Base-by-base conservation (phyloP, 2,797 vertebrate genomes). In the Gouania willdenowi region DNA sequence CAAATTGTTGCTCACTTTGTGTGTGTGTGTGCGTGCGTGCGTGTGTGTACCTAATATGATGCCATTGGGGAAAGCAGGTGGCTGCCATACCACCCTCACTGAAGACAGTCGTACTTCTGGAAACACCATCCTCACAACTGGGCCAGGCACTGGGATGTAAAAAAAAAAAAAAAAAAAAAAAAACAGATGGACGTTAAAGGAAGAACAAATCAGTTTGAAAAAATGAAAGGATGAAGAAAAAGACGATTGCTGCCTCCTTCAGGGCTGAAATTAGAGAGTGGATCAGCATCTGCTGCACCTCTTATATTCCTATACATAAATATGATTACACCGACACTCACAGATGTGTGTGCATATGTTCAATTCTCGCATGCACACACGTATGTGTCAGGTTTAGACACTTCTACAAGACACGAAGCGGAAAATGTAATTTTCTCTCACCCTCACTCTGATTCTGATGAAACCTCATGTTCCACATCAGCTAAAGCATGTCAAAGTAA, bases 61-160 rank as follows among this genome's bases (percentile, higher is more conserved):
- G 18, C 95, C 95, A 0, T 97, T 98, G 57, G 94, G 93, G 50
- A 93, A 89, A 37, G 90, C 82, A 0, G 95, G 95, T 0, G 95
- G 92, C 71, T 97, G 93, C 95, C 95, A 98, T 13, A 95, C 88
- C 28, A 95, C 92, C 35, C 90, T 84, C 4, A 97, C 88, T 0
- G 95, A 93, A 0, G 86, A 90, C 46, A 95, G 77, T 46, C 91
- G 90, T 66, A 97, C 95, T 65, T 98, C 95, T 0, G 95, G 95
- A 79, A 98, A 98, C 75, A 97, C 89, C 79, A 98, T 75, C 65
- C 92, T 88, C 66, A 93, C 85, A 0, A 93, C 91, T 0, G 93
- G 91, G 2, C 95, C 94, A 0, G 95, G 95, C 42, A 93, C 95
- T 98, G 63, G 14, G 41, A 47, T 65, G 30, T 39, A 38, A 55